phyloP scores from a whole-genome alignment of 2,888 invertebrate genomes.

The Spodoptera exigua region DNA sequence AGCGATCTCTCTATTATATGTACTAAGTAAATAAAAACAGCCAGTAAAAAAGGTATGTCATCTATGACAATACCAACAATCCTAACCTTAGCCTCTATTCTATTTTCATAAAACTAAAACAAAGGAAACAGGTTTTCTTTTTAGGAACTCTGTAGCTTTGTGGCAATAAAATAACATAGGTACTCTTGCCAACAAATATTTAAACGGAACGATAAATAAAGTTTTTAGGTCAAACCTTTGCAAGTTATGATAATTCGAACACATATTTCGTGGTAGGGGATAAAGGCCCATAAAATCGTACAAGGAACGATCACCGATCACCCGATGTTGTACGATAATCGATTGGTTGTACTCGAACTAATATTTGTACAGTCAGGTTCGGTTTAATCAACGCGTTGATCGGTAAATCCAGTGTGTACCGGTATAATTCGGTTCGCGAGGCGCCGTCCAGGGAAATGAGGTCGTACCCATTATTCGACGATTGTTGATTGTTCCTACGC shows the following conservation, averaged over 20 bases:
- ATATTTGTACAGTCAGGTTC: constrained; percentile 47
- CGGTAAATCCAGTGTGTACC: constrained; percentile 38
- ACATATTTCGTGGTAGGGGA: constrained; percentile 15
- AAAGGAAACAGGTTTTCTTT: constrained; percentile 3
- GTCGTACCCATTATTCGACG: constrained; percentile 36
- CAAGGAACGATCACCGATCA: constrained; percentile 20
- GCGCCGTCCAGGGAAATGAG: constrained; percentile 25
- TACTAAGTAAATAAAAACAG: too few species aligned
- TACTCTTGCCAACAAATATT: constrained; percentile 9
- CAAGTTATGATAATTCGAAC: constrained; percentile 28
- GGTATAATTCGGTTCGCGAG: constrained; percentile 42
- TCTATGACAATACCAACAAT: too few species aligned
- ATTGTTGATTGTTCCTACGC: constrained; percentile 21
- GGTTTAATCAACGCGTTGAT: constrained; percentile 49
- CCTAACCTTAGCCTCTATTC: not conserved
- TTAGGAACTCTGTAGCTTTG: not conserved
- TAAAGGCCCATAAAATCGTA: constrained; percentile 32
- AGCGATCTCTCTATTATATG: too few species aligned
- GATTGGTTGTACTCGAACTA: constrained; percentile 33
- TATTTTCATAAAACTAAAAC: not conserved
- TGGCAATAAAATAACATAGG: constrained; percentile 5
- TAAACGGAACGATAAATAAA: constrained; percentile 23
- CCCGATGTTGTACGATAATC: constrained; percentile 24
- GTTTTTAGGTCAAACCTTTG: constrained; percentile 22
- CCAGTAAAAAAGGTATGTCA: too few species aligned